Base-by-base conservation (phyloP, 2,888 invertebrate genomes). In the Trissolcus brochymenae region DNA sequence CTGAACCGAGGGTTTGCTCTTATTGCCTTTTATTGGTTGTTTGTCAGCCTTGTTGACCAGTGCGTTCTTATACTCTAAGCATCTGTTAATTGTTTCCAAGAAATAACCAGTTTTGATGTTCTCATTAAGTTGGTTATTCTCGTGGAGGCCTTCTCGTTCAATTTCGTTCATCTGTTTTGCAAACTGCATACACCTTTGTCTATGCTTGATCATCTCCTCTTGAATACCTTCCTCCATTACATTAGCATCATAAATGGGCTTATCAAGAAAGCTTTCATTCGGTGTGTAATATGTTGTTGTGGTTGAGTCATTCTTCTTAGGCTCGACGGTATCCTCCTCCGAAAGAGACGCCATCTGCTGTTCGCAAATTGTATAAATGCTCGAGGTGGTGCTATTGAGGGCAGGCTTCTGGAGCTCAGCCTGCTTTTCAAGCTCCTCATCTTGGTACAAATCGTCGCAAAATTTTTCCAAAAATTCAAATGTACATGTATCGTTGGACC, bases 101-200 rank as follows among this genome's bases (percentile, higher is more conserved):
- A 87, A 85, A 16, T 82, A 78, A 0, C 41, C 53, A 6, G 71
- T 79, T 0, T 68, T 67, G 11, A 25, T 13, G 3, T 13, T n/a
- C n/a, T 35, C 13, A 9, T 53, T 67, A 7, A 53, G 17, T 7
- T 50, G n/a, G 1, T 6, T 16, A 6, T 60, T 16, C 0, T 54
- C 79, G 9, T 78, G 68, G 49, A 74, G 65, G n/a, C 62, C 60
- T 19, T 57, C 53, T 1, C 80, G 77, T 43, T 84, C 84, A n/a
- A 87, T 87, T 64, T 86, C 84, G 56, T 83, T 74, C 77, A 88
- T 84, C 49, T 82, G 61, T 50, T 84, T 83, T 0, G 84, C 87
- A 7, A 86, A 86, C 46, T 88, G 85, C n/a, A 87, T 80, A 53
- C 87, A 87, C 19, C 86, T 82, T 14, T 85, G 84, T n/a, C 85